Percentiles rank a stretch among this genome's conserved stretches.
phyloP scores from a whole-genome alignment of 2,888 invertebrate genomes.

The Drosophila mimica region DNA sequence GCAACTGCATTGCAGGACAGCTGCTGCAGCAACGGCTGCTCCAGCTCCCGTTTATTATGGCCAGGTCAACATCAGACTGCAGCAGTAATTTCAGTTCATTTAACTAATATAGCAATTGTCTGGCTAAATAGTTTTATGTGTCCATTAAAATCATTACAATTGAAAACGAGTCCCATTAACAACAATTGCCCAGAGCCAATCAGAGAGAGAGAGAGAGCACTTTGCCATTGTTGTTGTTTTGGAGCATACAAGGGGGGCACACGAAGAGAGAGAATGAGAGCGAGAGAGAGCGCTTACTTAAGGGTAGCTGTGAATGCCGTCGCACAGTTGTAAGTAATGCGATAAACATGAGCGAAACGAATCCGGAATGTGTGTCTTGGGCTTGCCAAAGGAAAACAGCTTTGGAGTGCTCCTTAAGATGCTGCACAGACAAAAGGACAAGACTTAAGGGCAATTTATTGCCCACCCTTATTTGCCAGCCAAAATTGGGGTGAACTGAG shows the following conservation, averaged over 20 bases:
- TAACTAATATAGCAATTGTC: slow-evolving; percentile 21
- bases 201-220: slow-evolving; percentile 18
- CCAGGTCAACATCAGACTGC: slow-evolving; percentile 17
- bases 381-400: slow-evolving; percentile 30
- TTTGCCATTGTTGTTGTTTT: slow-evolving; percentile 21
- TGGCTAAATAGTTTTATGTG: slow-evolving; percentile 49
- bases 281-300: slow-evolving; percentile 16
- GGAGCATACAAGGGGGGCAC: slow-evolving; percentile 13
- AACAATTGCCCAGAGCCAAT: slow-evolving; percentile 31
- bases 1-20: slow-evolving; percentile 52
- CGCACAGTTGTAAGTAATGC: slow-evolving; percentile 26
- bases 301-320: slow-evolving; percentile 51
- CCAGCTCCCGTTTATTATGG: slow-evolving; percentile 10
- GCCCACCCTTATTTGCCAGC: slow-evolving; percentile 53
- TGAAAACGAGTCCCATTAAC: slow-evolving; percentile 50
- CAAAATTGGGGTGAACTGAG: slow-evolving; percentile 50
- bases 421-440: slow-evolving; percentile 34
- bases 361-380: slow-evolving; percentile 39
- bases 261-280: neutral
- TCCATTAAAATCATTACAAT: slow-evolving; percentile 59
- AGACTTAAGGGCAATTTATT: slow-evolving; percentile 47
- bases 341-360: slow-evolving; percentile 41
- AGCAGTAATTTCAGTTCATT: slow-evolving; percentile 9
- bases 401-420: slow-evolving; percentile 49
- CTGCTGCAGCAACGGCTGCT: slow-evolving; percentile 29